phyloP scores from a whole-genome alignment of 2,888 invertebrate genomes.

The Lissocephala sabroskyi region DNA sequence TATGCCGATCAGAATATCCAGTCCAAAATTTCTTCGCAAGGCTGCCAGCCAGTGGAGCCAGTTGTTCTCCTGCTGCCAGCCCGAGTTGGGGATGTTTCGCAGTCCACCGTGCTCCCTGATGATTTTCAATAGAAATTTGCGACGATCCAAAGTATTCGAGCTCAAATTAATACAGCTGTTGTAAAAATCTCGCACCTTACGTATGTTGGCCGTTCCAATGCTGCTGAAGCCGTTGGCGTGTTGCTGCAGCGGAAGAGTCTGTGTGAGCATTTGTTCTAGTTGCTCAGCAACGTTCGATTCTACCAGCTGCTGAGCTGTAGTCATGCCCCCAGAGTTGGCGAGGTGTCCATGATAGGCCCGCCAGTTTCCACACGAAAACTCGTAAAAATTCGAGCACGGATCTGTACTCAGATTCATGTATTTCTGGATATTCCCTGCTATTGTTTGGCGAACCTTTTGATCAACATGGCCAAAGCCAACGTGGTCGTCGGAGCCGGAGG shows the following conservation, averaged over 20 bases:
- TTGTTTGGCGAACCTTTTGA: slow-evolving; percentile 21
- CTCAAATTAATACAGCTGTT: slow-evolving; percentile 45
- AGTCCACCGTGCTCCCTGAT: slow-evolving; percentile 54
- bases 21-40: slow-evolving; percentile 50
- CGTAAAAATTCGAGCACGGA: slow-evolving; percentile 67
- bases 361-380: slow-evolving; percentile 69
- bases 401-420: slow-evolving; percentile 60
- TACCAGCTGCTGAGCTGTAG: slow-evolving; percentile 43
- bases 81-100: slow-evolving; percentile 42
- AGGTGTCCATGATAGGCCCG: slow-evolving; percentile 28
- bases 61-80: slow-evolving; percentile 52
- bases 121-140: slow-evolving; percentile 46
- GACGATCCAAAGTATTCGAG: slow-evolving; percentile 34
- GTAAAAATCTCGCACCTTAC: slow-evolving; percentile 60
- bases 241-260: slow-evolving; percentile 27
- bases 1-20: slow-evolving; percentile 67
- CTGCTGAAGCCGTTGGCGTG: slow-evolving; percentile 23
- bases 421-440: slow-evolving; percentile 34
- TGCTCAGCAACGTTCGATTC: slow-evolving; percentile 40
- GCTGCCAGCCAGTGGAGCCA: slow-evolving; percentile 59
- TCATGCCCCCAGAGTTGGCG: slow-evolving; percentile 30
- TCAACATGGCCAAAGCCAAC: slow-evolving; percentile 31
- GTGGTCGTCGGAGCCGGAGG: too few relatives aligned
- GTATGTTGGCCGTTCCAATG: slow-evolving; percentile 26
- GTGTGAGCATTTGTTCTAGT: slow-evolving; percentile 40